Evolutionary conservation across 2,888 invertebrate genomes (phyloP), one percentile per base, ranked within the genome.

Genomic region (Proisotoma minuta): DNA sequence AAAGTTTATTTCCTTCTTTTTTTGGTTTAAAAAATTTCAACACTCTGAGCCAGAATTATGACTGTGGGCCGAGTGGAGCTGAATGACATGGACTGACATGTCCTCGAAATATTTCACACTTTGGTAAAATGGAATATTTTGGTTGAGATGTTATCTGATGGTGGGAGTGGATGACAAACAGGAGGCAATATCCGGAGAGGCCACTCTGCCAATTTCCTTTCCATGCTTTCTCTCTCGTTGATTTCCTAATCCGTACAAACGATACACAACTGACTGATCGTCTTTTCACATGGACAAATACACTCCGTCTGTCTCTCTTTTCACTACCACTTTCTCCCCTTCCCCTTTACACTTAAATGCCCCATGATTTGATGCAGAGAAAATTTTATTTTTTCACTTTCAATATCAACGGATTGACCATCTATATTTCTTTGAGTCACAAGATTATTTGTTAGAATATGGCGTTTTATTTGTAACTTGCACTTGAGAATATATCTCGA

Each of bases 131-230:
- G 18, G 4, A n/a, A 43, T 43, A 5, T 43, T 43, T 43, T n/a
- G 10, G 43, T 43, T 43, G 5, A 34, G 34, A 15, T 34, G 34
- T 34, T 8, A 15, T 15, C 34, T 34, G 15, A 8, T 43, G 43
- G 43, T 43, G 43, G 43, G 4, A n/a, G 43, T 12, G 4, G 56
- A 56, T 56, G 56, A 56, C 56, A 56, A 56, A 56, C 56, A 64
- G 51, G 66, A 68, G 62, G 62, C 66, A 68, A 71, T 71, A 69
- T 71, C 71, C 71, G 71, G 71, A 69, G 71, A 67, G 71, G 69
- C 66, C 57, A 63, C 63, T 63, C 63, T 64, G 62, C 67, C 69
- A 69, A 69, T 69, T 71, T 71, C 69, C 71, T 69, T 60, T 39
- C 47, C 29, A 34, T 60, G 48, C 51, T 52, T 29, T 53, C 53